Evolutionary conservation across 53 echinoderm and acorn worm species (phyloP).

Genomic region (Paelopatides confundens): DNA sequence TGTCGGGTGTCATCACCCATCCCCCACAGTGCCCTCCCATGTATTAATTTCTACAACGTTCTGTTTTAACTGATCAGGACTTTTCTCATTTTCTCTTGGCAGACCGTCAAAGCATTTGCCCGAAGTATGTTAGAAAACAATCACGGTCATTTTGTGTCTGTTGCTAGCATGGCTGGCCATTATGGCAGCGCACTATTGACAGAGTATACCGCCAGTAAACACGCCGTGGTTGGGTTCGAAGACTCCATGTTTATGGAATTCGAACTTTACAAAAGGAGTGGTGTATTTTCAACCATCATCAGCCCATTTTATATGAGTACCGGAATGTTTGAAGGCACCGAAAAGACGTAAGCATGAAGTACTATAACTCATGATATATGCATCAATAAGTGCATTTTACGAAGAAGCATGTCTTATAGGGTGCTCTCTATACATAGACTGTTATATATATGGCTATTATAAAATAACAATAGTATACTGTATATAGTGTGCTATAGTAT

Average conservation of each 20-base stretch:
- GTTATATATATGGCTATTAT: too few relatives aligned
- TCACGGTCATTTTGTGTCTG: slow-evolving; percentile 93
- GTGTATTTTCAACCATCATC: slow-evolving; percentile 85
- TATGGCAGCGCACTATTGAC: slow-evolving; percentile 78
- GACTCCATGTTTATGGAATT: slow-evolving; percentile 83
- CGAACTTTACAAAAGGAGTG: slow-evolving; percentile 63
- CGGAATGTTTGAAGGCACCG: slow-evolving; percentile 93
- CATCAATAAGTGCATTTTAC: too few relatives aligned
- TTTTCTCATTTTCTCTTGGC: neutral
- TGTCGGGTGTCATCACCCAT: too few relatives aligned
- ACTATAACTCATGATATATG: neutral
- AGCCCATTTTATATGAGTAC: slow-evolving; percentile 94
- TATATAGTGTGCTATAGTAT: too few relatives aligned
- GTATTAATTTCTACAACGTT: too few relatives aligned
- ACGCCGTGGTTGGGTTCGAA: slow-evolving; percentile 92
- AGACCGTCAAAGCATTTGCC: slow-evolving; percentile 95
- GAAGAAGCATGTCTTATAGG: too few relatives aligned
- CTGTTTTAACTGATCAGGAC: too few relatives aligned
- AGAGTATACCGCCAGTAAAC: slow-evolving; percentile 95
- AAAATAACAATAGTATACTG: too few relatives aligned
- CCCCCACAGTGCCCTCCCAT: too few relatives aligned
- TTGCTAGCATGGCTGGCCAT: slow-evolving; percentile 86
- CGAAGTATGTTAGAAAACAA: slow-evolving; percentile 85
- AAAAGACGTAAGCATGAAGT: slow-evolving; percentile 63
- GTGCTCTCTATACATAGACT: too few relatives aligned